phyloP scores from a whole-genome alignment of 1,140 invertebrate species.

The Cydia strobilella region DNA sequence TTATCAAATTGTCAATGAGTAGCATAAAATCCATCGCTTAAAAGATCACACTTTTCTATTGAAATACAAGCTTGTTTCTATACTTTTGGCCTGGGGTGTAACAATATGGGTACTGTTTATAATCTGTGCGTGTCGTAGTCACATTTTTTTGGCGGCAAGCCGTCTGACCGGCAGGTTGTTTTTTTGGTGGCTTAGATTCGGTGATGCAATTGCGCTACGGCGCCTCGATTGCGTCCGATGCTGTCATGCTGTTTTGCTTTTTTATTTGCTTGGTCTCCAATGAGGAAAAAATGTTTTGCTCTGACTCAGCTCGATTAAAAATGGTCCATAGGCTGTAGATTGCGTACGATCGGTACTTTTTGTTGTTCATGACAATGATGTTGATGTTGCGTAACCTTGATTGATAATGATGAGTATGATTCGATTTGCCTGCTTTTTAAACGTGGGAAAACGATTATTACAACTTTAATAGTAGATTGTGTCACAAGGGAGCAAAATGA shows the following conservation, averaged over 20 bases:
- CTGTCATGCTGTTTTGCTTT: slow-evolving; percentile 10
- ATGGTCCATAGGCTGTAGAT: not conserved
- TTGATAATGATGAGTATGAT: not conserved
- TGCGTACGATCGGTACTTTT: not conserved
- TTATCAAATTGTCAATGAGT: no score
- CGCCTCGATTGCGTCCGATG: not conserved
- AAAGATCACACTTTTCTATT: no score
- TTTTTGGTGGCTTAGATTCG: slow-evolving; percentile 14
- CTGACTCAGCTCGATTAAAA: not conserved
- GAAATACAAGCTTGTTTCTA: no score
- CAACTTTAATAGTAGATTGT: no score
- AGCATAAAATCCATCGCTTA: no score
- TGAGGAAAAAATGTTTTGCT: slow-evolving; percentile 13
- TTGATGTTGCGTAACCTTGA: no score
- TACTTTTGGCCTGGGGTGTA: no score
- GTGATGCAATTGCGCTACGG: not conserved
- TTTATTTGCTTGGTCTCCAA: slow-evolving; percentile 3
- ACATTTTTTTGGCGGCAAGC: slow-evolving; percentile 58
- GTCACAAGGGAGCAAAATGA: no score
- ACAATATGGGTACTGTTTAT: slow-evolving; percentile 2
- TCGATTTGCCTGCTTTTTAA: not conserved
- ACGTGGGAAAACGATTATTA: not conserved
- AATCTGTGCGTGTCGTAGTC: not conserved
- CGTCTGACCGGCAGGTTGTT: slow-evolving; percentile 44
- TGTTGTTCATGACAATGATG: not conserved